phyloP scores from a whole-genome alignment of 2,797 vertebrate genomes.

The Hoplostethus atlanticus region DNA sequence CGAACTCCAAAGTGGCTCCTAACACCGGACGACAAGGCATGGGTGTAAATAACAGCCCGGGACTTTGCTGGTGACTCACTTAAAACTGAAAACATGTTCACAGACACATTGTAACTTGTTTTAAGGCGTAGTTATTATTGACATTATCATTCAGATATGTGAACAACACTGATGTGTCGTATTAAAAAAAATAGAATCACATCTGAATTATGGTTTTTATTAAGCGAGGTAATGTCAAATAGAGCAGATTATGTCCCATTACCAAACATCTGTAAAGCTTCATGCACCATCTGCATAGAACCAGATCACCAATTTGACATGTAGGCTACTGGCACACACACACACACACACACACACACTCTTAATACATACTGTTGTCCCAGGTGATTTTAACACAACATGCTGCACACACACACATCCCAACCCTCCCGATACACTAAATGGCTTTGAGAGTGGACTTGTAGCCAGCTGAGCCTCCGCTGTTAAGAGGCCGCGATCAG shows the following conservation, averaged over 20 bases:
- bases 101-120: not conserved
- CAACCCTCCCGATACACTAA: constrained; percentile 47
- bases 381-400: constrained; percentile 58
- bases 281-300: constrained; percentile 59
- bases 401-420: constrained; percentile 37
- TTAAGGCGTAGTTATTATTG: not conserved
- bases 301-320: constrained; percentile 47
- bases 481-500: constrained; percentile 46
- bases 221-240: constrained; percentile 61
- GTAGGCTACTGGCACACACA: constrained; percentile 13
- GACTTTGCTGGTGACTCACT: not conserved
- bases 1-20: constrained; percentile 46
- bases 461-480: constrained; percentile 66
- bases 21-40: constrained; percentile 11
- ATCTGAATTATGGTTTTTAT: constrained; percentile 35
- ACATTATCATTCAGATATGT: not conserved
- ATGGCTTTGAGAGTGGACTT: constrained; percentile 46
- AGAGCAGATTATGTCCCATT: constrained; percentile 70
- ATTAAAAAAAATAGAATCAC: not conserved
- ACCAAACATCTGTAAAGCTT: constrained; percentile 71
- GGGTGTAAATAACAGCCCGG: constrained; percentile 30
- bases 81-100: not conserved
- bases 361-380: constrained; percentile 38
- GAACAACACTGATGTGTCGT: not conserved
- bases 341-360: constrained; percentile 42